These are phyloP conservation scores for Leuciscus waleckii DNA, from an alignment of 2,797 vertebrate species.

Conservation along the genomic window DNA sequence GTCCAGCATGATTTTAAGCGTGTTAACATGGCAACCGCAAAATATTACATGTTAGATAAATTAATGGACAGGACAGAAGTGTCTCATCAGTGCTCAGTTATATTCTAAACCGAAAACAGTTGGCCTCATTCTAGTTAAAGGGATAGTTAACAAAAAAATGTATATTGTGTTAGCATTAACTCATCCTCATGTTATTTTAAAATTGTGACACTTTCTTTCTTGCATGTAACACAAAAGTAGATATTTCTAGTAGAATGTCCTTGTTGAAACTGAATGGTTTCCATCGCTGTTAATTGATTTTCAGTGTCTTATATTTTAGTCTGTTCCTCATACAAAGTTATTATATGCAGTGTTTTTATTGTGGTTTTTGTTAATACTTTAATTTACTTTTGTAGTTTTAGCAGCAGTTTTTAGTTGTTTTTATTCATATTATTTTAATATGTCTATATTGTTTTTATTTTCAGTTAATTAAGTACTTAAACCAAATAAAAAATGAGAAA, in stretches of 20 bases:
- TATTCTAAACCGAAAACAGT: neutral
- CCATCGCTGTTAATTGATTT: neutral
- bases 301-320: neutral
- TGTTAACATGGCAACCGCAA: slow-evolving; percentile 8
- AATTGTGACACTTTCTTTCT: too few species aligned
- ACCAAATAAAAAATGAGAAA: neutral
- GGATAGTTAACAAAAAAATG: too few species aligned
- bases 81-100: neutral
- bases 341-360: neutral
- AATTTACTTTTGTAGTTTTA: too few species aligned
- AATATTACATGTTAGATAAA: slow-evolving; percentile 7
- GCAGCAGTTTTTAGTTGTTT: neutral
- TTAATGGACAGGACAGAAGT: neutral
- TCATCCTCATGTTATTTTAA: too few species aligned
- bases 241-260: too few species aligned
- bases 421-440: neutral
- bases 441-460: neutral
- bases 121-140: neutral
- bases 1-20: slow-evolving; percentile 12
- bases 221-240: too few species aligned
- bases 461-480: neutral
- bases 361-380: neutral
- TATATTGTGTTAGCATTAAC: too few species aligned
- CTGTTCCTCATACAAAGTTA: neutral
- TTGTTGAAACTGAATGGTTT: neutral